A percentile compares a stretch with the other conserved stretches of the same genome.
Conservation (phyloP, 2,888 invertebrate species). For the Serrognathus titanus region DNA sequence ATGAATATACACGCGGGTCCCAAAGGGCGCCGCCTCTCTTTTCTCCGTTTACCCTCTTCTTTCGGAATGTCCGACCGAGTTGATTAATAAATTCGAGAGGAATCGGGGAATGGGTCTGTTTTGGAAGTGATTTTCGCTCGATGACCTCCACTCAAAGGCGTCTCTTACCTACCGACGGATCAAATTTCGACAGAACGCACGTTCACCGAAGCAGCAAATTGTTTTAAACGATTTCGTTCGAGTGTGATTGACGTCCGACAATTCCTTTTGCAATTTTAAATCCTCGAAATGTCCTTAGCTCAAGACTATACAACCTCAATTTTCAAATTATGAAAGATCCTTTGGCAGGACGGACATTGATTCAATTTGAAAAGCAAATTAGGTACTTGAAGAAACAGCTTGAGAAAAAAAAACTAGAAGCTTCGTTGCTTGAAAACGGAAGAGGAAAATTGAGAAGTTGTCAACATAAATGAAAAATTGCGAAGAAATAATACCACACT, state of each 20-base stretch:
- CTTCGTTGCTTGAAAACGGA: no score
- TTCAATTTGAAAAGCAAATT: no score
- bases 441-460: no score
- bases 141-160: constrained; percentile 11
- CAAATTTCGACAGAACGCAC: constrained; percentile 10
- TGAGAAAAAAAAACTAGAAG: no score
- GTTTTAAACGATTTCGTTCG: constrained; percentile 4
- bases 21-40: constrained; percentile 32
- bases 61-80: constrained; percentile 22
- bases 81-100: constrained; percentile 15
- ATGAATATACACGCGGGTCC: constrained; percentile 34
- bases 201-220: constrained; percentile 14
- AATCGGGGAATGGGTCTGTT: constrained; percentile 6
- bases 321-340: no score
- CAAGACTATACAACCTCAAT: no score
- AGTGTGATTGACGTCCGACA: background rate
- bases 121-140: constrained; percentile 10
- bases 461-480: no score
- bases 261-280: no score
- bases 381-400: no score
- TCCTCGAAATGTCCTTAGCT: no score
- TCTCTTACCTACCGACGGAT: constrained; percentile 3
- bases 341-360: no score
- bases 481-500: no score
- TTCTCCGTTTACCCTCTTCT: constrained; percentile 26